Evolutionary conservation across 2,888 invertebrate genomes (phyloP).

Genomic region (Sesia bembeciformis): DNA sequence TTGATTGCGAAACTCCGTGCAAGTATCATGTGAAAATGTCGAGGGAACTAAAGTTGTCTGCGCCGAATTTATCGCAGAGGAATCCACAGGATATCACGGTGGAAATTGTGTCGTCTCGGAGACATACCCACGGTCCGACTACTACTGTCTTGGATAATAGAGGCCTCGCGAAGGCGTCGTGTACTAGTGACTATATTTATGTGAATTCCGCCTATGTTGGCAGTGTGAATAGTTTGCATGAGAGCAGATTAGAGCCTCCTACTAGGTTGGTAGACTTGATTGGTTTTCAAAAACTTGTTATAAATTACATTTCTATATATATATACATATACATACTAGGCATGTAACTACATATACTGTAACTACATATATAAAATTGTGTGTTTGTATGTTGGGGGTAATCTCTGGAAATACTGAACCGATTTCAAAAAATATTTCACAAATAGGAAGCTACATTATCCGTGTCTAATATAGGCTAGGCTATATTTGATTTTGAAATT

Average conservation of each 20-base stretch:
- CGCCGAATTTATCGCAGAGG: background rate
- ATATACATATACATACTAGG: no score
- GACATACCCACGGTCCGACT: slow-evolving; percentile 13
- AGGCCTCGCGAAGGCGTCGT: slow-evolving; percentile 12
- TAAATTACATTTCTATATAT: no score
- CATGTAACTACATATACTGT: no score
- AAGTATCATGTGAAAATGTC: background rate
- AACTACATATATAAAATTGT: no score
- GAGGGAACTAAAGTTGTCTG: background rate
- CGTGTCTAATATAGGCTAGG: no score
- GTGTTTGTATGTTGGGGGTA: no score
- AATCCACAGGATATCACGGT: background rate
- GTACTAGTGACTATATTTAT: slow-evolving; percentile 39
- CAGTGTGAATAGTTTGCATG: slow-evolving; percentile 34
- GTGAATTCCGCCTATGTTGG: slow-evolving; percentile 50
- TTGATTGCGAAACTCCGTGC: background rate
- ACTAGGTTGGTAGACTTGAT: slow-evolving; percentile 25
- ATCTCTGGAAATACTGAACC: no score
- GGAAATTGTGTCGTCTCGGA: background rate
- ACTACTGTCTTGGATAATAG: slow-evolving; percentile 6
- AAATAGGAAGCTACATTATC: no score
- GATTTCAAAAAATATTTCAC: no score
- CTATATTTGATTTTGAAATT: no score
- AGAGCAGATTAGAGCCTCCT: slow-evolving; percentile 18
- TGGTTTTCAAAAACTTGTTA: no score